A percentile compares a stretch with the other conserved stretches of the same genome.
Evolutionary conservation across 2,113 vertebrate species (phyloP).

Genomic region (Nothobranchius kuhntae): DNA sequence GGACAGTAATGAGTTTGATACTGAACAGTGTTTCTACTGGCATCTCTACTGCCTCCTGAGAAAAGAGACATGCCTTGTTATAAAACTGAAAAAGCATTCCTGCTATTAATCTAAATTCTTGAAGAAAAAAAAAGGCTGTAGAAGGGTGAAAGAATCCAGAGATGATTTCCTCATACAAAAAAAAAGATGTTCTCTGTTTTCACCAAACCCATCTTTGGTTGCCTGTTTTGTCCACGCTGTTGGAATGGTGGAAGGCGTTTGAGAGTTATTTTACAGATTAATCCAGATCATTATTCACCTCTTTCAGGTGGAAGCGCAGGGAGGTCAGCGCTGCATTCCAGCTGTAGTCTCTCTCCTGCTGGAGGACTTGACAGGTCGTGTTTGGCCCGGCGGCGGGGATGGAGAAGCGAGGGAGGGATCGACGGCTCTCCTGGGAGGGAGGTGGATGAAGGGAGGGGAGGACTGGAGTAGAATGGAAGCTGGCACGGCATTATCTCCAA

Average conservation of each 20-base stretch:
- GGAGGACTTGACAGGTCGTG: constrained; percentile 84
- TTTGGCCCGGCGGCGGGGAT: constrained; percentile 71
- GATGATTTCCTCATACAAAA: constrained; percentile 41
- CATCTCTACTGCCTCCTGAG: constrained; percentile 59
- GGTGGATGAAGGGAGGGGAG: constrained; percentile 81
- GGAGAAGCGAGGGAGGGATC: constrained; percentile 78
- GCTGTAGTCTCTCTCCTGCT: constrained; percentile 84
- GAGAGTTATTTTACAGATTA: constrained; percentile 69
- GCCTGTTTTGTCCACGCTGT: constrained; percentile 53
- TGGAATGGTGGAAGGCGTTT: constrained; percentile 59
- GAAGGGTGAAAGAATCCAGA: constrained; percentile 75
- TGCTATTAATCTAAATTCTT: constrained; percentile 73
- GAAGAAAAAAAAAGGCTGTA: constrained; percentile 48
- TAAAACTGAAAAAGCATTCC: constrained; percentile 65
- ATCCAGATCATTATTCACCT: constrained; percentile 74
- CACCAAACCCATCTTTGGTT: constrained; percentile 58
- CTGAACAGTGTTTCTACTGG: constrained; percentile 70
- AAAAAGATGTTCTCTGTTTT: constrained; percentile 47
- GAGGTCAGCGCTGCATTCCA: constrained; percentile 84
- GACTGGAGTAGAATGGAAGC: constrained; percentile 92
- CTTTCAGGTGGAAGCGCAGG: constrained; percentile 76
- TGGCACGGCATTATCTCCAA: constrained; percentile 97
- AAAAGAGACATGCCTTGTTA: constrained; percentile 62
- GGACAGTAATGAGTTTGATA: constrained; percentile 68
- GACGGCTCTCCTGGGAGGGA: constrained; percentile 72